Conservation (phyloP, 2,797 vertebrate genomes). For the Manis crassicaudata region DNA sequence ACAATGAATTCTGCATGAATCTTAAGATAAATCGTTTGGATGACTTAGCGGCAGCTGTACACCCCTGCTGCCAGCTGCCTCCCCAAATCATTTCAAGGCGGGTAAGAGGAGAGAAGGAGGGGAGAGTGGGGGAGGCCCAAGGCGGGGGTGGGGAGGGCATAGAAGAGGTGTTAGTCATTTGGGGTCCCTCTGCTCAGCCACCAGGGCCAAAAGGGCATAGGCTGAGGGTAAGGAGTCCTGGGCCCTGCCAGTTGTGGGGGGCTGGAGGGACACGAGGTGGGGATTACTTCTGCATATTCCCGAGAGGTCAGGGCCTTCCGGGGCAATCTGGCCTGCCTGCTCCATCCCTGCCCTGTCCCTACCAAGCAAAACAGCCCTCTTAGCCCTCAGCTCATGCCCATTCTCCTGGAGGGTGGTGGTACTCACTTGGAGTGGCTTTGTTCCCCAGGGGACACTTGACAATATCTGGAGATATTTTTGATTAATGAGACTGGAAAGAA, state of each 20-base stretch:
- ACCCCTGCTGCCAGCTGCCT: constrained; percentile 85
- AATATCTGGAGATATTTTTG: not conserved
- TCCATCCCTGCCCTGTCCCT: fast-evolving
- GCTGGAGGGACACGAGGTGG: fast-evolving
- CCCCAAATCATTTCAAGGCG: constrained; percentile 77
- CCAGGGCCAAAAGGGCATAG: fast-evolving
- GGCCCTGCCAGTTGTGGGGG: fast-evolving
- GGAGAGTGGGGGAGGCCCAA: fast-evolving
- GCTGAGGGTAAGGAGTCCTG: not conserved
- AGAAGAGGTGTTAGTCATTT: not conserved
- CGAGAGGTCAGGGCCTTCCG: too few species aligned
- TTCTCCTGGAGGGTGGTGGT: not conserved
- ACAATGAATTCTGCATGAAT: constrained; percentile 89
- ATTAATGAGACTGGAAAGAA: not conserved
- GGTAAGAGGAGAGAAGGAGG: not conserved
- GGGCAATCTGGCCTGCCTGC: fast-evolving
- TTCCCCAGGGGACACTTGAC: not conserved
- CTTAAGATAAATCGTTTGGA: constrained; percentile 89
- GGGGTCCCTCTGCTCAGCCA: not conserved
- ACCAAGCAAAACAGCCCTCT: not conserved
- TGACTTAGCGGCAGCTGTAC: constrained; percentile 87
- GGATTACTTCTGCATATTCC: too few species aligned
- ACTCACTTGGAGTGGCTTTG: not conserved
- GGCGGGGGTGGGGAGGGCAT: not conserved
- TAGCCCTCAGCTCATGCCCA: not conserved